Evolutionary conservation across 2,888 invertebrate species (phyloP).

Genomic region (Erannis defoliaria): DNA sequence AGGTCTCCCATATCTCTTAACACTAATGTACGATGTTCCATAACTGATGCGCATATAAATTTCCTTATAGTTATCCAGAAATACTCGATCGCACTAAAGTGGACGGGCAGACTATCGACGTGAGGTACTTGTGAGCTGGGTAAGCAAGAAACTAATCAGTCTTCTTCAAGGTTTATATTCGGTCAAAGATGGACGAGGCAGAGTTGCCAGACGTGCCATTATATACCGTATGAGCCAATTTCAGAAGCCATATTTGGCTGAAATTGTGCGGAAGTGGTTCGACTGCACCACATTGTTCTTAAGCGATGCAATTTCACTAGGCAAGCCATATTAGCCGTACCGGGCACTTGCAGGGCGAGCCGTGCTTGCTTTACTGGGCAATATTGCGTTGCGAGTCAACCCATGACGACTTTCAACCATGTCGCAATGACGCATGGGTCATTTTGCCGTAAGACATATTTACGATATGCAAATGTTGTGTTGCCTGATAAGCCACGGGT

Average conservation of each 20-base stretch:
- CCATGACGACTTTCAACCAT: not conserved
- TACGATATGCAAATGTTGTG: not conserved
- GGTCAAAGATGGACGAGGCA: not conserved
- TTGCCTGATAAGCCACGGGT: not conserved
- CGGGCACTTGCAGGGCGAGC: not conserved
- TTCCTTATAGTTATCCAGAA: slow-evolving; percentile 38
- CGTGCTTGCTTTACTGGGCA: not conserved
- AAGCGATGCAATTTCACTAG: not conserved
- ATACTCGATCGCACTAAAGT: slow-evolving; percentile 49
- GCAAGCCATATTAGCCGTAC: not conserved
- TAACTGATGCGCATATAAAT: too few relatives aligned
- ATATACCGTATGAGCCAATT: not conserved
- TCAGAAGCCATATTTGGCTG: too few relatives aligned
- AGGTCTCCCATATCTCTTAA: too few relatives aligned
- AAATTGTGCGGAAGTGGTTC: too few relatives aligned
- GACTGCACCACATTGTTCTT: too few relatives aligned
- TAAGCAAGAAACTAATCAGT: slow-evolving; percentile 18
- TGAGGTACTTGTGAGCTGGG: slow-evolving; percentile 38
- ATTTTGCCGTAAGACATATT: not conserved
- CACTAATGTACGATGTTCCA: too few relatives aligned
- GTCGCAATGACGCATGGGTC: not conserved
- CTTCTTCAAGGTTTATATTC: not conserved
- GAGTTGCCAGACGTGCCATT: not conserved
- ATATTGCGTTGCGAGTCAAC: not conserved
- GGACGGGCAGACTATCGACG: slow-evolving; percentile 48